These are phyloP conservation scores for Lacerta agilis DNA, from an alignment of 2,797 vertebrate genomes.

Conservation along the genomic window DNA sequence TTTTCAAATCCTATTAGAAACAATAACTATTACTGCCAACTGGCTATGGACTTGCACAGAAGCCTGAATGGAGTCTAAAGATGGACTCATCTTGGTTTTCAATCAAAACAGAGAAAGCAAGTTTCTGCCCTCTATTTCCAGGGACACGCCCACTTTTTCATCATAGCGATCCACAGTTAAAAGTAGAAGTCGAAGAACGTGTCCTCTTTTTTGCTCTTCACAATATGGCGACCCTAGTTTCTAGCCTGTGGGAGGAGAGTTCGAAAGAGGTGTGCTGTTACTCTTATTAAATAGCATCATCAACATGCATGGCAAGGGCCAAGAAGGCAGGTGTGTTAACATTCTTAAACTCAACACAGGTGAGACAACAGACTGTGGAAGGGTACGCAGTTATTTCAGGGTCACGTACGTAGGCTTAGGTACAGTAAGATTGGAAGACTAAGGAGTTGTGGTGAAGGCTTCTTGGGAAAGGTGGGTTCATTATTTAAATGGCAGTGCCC, in stretches of 20 bases:
- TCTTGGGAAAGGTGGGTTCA: not conserved
- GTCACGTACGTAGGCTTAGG: not conserved
- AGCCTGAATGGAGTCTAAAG: not conserved
- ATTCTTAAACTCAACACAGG: not conserved
- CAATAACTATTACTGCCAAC: not conserved
- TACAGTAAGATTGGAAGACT: not conserved
- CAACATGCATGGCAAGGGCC: not conserved
- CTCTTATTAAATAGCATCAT: not conserved
- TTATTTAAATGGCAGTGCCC: not conserved
- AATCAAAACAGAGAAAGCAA: not conserved
- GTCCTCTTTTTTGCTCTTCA: too few species aligned
- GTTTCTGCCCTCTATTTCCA: not conserved
- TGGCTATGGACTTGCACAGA: not conserved
- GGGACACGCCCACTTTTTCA: too few species aligned
- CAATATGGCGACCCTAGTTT: too few species aligned
- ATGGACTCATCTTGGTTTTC: not conserved
- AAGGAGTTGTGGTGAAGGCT: not conserved
- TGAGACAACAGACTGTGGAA: not conserved
- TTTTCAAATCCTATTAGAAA: conserved; percentile 5
- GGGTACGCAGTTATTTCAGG: not conserved
- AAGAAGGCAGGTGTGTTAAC: not conserved
- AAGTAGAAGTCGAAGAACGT: too few species aligned
- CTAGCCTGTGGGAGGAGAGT: not conserved
- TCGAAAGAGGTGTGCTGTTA: not conserved
- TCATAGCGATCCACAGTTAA: too few species aligned